phyloP scores from a whole-genome alignment of 1,140 invertebrate species.

The Anastatus disparis region DNA sequence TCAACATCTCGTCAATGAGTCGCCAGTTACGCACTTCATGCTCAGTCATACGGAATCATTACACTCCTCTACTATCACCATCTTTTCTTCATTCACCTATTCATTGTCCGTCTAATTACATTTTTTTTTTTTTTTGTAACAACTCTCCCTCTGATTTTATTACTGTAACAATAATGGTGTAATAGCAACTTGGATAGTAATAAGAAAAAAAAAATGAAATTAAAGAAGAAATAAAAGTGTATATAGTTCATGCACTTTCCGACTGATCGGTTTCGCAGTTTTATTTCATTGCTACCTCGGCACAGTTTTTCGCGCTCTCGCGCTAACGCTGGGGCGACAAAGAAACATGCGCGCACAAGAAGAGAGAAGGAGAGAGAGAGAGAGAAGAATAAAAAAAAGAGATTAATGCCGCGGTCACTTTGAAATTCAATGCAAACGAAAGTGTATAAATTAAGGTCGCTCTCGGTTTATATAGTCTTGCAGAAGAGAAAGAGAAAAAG shows the following conservation, averaged over 20 bases:
- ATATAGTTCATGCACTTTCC: no score
- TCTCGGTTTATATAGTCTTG: not conserved
- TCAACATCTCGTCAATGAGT: no score
- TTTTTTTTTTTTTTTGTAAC: not conserved
- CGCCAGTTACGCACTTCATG: constrained; percentile 1
- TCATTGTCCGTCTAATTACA: constrained; percentile 27
- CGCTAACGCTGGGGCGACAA: constrained; percentile 16
- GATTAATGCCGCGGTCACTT: constrained; percentile 32
- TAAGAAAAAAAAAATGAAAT: no score
- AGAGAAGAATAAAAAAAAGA: no score
- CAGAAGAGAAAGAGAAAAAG: constrained; percentile 5
- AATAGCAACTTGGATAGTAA: not conserved
- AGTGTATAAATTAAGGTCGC: constrained; percentile 27
- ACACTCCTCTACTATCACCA: not conserved
- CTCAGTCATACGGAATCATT: constrained; percentile 18
- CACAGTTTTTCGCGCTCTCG: constrained; percentile 27
- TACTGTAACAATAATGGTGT: constrained; percentile 8
- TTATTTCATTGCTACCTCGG: not conserved
- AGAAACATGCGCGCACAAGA: not conserved
- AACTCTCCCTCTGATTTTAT: not conserved
- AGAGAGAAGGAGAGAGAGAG: no score
- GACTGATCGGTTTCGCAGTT: constrained; percentile 7
- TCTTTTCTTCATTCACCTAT: not conserved
- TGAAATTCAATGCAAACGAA: constrained; percentile 37
- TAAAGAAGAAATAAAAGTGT: no score